Percentiles rank a stretch among this genome's conserved stretches.
Evolutionary conservation across 2,113 vertebrate species (phyloP).

Genomic region (Cettia cetti): DNA sequence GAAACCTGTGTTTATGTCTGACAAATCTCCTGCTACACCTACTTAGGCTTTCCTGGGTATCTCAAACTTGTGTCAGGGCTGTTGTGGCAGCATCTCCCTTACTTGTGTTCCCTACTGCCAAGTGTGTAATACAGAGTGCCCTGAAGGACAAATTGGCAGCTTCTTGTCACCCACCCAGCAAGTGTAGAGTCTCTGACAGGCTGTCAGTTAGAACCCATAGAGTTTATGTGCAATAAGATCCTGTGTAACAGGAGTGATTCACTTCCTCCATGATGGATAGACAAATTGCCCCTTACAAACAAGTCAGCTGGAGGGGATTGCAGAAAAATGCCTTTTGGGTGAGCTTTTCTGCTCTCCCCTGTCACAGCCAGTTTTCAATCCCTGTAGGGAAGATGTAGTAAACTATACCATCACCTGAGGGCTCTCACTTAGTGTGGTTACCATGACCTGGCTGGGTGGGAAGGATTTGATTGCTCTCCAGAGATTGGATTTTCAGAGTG

Average conservation of each 20-base stretch:
- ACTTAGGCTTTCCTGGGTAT: not conserved
- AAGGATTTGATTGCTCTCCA: not conserved
- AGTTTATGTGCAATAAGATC: not conserved
- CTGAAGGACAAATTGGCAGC: not conserved
- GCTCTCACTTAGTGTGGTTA: not conserved
- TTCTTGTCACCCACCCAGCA: not conserved
- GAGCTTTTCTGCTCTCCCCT: not conserved
- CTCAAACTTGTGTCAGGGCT: not conserved
- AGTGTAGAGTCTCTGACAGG: not conserved
- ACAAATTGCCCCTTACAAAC: not conserved
- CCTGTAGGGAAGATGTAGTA: not conserved
- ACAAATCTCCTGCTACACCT: not conserved
- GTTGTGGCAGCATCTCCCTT: not conserved
- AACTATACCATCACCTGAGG: not conserved
- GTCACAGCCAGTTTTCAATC: not conserved
- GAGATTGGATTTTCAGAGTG: not conserved
- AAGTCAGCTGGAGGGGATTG: not conserved
- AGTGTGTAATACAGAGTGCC: not conserved
- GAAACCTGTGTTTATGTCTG: not conserved
- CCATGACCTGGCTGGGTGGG: not conserved
- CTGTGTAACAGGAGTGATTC: not conserved
- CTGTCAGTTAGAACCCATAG: not conserved
- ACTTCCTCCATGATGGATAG: not conserved
- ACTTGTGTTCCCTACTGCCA: not conserved
- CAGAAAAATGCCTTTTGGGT: not conserved